Base-by-base conservation (phyloP, 2,797 vertebrate species). In the Manis javanica region DNA sequence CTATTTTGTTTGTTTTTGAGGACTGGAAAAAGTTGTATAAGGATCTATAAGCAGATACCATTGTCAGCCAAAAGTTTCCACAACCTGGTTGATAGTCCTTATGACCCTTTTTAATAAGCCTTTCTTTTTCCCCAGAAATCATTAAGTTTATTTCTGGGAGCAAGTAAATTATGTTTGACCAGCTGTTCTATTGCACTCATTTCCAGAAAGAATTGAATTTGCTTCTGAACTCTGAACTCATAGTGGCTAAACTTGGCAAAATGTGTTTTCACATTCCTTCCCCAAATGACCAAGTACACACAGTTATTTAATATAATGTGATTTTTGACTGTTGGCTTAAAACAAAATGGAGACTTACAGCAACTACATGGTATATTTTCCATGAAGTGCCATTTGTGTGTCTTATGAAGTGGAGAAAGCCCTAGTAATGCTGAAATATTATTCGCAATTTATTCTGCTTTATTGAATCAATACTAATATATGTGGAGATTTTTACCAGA, bases 131-230 rank as follows among this genome's bases (percentile, higher is more conserved):
- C 51, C 61, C 37, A 95, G 94, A 97, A 96, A 92, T 94, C 91
- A 97, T 97, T 97, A 98, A 69, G 93, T 96, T 96, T 96, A 93
- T 97, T 98, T 94, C 94, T 95, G 69, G 82, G 84, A 94, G 88
- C 63, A 75, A 96, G 91, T 96, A 97, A 97, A 97, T 98, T 97
- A 91, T 96, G 81, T 98, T 97, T 98, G 97, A 94, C 95, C 98
- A 97, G 95, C 93, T 98, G 97, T 97, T 98, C 94, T 95, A 92
- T 92, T 94, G 72, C 61, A 96, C 91, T 98, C 96, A 96, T 97
- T 98, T 97, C 95, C 94, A 98, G 91, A 96, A 97, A 97, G 96
- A 97, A 98, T 98, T 96, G 77, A 90, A 97, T 98, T 98, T 98
- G 34, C 53, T 97, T 90, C 94, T 97, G 92, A 98, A 97, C 97